Base-by-base conservation (phyloP, 2,113 vertebrate species). In the Myocastor coypus region DNA sequence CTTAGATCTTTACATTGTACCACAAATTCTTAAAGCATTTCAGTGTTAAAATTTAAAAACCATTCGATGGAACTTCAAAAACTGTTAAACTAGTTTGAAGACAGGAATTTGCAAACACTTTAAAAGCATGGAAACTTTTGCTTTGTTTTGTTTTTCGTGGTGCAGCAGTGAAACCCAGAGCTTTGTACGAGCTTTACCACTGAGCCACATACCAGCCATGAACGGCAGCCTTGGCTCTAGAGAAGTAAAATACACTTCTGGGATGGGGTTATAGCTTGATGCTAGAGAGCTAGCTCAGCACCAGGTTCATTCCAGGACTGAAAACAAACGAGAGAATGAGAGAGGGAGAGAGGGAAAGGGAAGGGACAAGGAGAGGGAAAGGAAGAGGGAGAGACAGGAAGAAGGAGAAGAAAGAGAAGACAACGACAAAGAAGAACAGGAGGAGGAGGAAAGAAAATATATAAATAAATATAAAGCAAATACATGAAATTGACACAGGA, bases 41-140 rank as follows among this genome's bases (percentile, higher is more conserved):
- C 28, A 46, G 34, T 85, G 46, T 71, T 88, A 93, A 61, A 85
- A 85, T 68, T 85, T 52, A n/a, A 32, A 85, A 66, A n/a, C 30
- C 3, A 50, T 14, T 68, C 20, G 68, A 85, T 32, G 63, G 88
- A 94, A 71, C 85, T 83, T 73, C 50, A 24, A 4, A 83, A 95
- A 87, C 69, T 63, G 77, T n/a, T 66, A 78, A 52, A 30, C 40
- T 34, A 42, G 17, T 22, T 34, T 34, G 50, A 52, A 52, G 16
- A 20, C 59, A 92, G 40, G 57, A 40, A 94, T 83, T 63, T 96
- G 34, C 83, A 84, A 63, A 59, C 19, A 92, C 32, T 87, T 66
- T n/a, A 80, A 37, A 89, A 94, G 55, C 87, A n/a, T 55, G 69
- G 69, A 75, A 89, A 66, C 3, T 77, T 77, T 73, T 73, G 8